Evolutionary conservation across 2,888 invertebrate genomes (phyloP).

Genomic region (Sphaerophoria rueppellii): DNA sequence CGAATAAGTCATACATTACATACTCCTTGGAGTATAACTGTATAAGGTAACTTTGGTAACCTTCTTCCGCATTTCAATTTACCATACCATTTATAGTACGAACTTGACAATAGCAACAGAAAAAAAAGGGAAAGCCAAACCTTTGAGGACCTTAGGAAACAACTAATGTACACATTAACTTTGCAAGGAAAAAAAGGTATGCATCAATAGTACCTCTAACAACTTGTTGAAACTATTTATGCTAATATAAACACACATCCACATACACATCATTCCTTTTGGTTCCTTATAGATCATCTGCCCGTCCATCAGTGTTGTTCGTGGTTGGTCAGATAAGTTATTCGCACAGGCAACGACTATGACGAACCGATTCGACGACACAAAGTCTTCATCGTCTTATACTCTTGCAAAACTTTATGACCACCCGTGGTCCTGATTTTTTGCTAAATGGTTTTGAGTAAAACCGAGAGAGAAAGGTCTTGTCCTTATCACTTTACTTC

Average conservation of each 20-base stretch:
- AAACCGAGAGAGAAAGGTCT: too few relatives aligned
- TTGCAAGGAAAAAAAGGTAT: constrained; percentile 56
- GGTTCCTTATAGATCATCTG: constrained; percentile 28
- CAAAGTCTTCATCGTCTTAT: constrained; percentile 9
- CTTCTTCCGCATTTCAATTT: constrained; percentile 52
- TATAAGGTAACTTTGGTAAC: constrained; percentile 55
- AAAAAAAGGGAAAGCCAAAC: constrained; percentile 34
- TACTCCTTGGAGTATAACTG: constrained; percentile 37
- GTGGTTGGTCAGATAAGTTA: not conserved
- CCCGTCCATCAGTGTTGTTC: constrained; percentile 32
- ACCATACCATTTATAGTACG: not conserved
- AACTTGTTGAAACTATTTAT: constrained; percentile 73
- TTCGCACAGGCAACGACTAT: constrained; percentile 12
- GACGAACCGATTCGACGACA: constrained; percentile 18
- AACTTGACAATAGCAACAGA: not conserved
- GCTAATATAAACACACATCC: constrained; percentile 62
- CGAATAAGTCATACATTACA: constrained; percentile 18
- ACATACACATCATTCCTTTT: constrained; percentile 24
- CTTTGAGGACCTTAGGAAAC: constrained; percentile 18
- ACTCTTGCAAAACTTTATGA: too few relatives aligned
- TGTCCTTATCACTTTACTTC: too few relatives aligned
- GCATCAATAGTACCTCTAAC: constrained; percentile 66
- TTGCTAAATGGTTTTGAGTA: too few relatives aligned
- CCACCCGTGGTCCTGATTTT: too few relatives aligned
- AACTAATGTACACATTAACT: constrained; percentile 32